Evolutionary conservation across 2,888 invertebrate genomes (phyloP).

Genomic region (Ectemnius lituratus): DNA sequence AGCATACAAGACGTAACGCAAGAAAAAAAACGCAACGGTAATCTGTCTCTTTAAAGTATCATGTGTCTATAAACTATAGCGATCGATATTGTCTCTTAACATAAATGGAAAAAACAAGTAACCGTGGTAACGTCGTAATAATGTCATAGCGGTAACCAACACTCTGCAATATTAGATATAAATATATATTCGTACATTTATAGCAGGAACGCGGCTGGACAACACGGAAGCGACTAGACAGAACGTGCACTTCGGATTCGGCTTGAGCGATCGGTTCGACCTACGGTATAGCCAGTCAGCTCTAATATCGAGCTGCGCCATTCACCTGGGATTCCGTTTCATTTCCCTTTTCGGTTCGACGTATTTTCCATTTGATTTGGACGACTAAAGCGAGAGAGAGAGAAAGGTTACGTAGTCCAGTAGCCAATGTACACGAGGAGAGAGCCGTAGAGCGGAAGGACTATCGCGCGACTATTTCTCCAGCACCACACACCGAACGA

Average conservation of each 20-base stretch:
- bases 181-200: constrained; percentile 75
- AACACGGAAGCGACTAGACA: constrained; percentile 9
- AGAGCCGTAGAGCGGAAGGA: neutral
- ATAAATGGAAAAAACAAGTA: constrained; percentile 69
- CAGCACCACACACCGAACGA: neutral
- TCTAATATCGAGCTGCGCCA: neutral
- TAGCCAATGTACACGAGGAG: constrained; percentile 3
- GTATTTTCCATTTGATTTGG: neutral
- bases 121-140: constrained; percentile 66
- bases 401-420: too few species aligned
- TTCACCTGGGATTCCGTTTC: constrained; percentile 7
- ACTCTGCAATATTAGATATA: constrained; percentile 64
- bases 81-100: constrained; percentile 73
- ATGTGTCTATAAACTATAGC: constrained; percentile 75
- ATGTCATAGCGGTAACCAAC: constrained; percentile 71
- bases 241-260: constrained; percentile 26
- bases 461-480: constrained; percentile 1
- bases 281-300: neutral
- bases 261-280: neutral
- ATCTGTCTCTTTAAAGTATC: constrained; percentile 70
- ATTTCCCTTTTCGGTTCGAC: neutral
- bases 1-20: constrained; percentile 38
- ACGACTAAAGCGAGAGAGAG: neutral
- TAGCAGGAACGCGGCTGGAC: constrained; percentile 24
- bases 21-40: constrained; percentile 52